Conservation (phyloP, 2,888 invertebrate species). For the Liodrosophila aerea region DNA sequence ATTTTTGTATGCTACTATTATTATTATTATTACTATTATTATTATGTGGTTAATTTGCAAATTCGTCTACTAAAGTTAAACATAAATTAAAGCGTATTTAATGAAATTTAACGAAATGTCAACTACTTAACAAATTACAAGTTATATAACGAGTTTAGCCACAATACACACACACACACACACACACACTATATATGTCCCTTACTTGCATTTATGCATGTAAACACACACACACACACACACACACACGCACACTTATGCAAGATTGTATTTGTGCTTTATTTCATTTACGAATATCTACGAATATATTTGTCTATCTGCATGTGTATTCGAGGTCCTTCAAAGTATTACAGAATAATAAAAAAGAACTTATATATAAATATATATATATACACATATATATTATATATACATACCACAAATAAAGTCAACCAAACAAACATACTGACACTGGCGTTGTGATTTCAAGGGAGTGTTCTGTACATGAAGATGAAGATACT, state of each 20-base stretch:
- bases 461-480: background rate
- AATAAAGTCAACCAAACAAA: conserved; percentile 67
- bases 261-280: conserved; percentile 67
- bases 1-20: background rate
- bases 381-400: conserved; percentile 25
- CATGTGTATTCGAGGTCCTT: conserved; percentile 68
- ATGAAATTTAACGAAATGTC: conserved; percentile 19
- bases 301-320: conserved; percentile 41
- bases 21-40: conserved; percentile 3
- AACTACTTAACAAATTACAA: conserved; percentile 30
- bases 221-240: conserved; percentile 24
- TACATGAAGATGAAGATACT: too few species aligned
- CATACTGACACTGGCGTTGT: too few species aligned
- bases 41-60: conserved; percentile 23
- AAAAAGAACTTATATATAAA: conserved; percentile 29
- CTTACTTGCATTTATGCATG: conserved; percentile 45
- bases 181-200: conserved; percentile 4
- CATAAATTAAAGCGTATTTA: conserved; percentile 36
- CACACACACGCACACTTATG: conserved; percentile 6
- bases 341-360: conserved; percentile 67
- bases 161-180: conserved; percentile 22
- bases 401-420: conserved; percentile 55
- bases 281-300: conserved; percentile 54
- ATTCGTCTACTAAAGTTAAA: conserved; percentile 35
- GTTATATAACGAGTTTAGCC: conserved; percentile 39